These are phyloP conservation scores for Blastobasis lacticolella DNA, from an alignment of 2,888 invertebrate species.

Conservation along the genomic window DNA sequence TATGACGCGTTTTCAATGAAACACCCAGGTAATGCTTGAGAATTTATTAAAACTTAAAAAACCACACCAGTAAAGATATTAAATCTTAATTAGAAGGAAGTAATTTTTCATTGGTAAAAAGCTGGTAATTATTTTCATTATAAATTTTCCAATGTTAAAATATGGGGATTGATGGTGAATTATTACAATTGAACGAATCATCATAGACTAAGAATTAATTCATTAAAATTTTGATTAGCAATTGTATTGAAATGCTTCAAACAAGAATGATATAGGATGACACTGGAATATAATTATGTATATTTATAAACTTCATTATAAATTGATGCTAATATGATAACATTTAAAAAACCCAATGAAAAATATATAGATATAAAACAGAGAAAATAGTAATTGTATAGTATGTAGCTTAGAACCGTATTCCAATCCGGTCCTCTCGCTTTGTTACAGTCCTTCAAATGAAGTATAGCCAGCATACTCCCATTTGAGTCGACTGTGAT, in stretches of 20 bases:
- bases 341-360: slow-evolving; percentile 53
- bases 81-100: slow-evolving; percentile 13
- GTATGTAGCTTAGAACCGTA: slow-evolving; percentile 14
- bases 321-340: slow-evolving; percentile 12
- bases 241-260: slow-evolving; percentile 41
- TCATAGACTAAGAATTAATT: slow-evolving; percentile 38
- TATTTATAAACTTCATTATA: slow-evolving; percentile 27
- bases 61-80: slow-evolving; percentile 14
- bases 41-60: slow-evolving; percentile 27
- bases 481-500: slow-evolving; percentile 25
- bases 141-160: slow-evolving; percentile 30
- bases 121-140: slow-evolving; percentile 14
- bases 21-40: slow-evolving; percentile 19
- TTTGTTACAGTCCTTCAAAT: slow-evolving; percentile 26
- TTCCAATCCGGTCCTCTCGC: slow-evolving; percentile 18
- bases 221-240: slow-evolving; percentile 45
- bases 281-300: slow-evolving; percentile 22
- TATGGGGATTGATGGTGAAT: slow-evolving; percentile 18
- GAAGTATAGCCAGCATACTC: slow-evolving; percentile 53
- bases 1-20: slow-evolving; percentile 3
- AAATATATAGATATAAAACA: slow-evolving; percentile 28
- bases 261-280: slow-evolving; percentile 21
- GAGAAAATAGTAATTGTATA: slow-evolving; percentile 12
- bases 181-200: slow-evolving; percentile 17
- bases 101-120: slow-evolving; percentile 53